phyloP scores from a whole-genome alignment of 2,888 invertebrate species.

The Aphidius colemani region DNA sequence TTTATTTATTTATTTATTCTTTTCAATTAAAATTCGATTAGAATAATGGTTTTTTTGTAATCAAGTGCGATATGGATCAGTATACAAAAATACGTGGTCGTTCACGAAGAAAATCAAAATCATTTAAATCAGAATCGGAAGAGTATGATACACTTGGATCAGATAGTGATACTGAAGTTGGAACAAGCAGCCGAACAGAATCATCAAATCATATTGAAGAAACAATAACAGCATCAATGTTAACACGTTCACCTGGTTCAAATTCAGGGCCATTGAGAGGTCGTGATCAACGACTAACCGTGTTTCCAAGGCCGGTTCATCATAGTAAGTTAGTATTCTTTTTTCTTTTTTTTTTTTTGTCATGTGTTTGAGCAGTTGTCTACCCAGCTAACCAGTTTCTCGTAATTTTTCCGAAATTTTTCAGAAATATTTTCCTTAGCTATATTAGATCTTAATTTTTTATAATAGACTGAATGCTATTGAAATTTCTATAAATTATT shows the following conservation, averaged over 20 bases:
- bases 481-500: no score
- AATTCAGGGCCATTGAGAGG: slow-evolving; percentile 57
- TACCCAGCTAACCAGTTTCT: no score
- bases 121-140: slow-evolving; percentile 65
- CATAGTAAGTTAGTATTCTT: slow-evolving; percentile 68
- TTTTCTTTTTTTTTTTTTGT: slow-evolving; percentile 35
- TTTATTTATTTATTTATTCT: background rate
- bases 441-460: no score
- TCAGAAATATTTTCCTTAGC: no score
- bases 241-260: slow-evolving; percentile 53
- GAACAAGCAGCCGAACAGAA: slow-evolving; percentile 62
- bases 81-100: slow-evolving; percentile 57
- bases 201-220: slow-evolving; percentile 62
- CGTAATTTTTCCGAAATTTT: no score
- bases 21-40: background rate
- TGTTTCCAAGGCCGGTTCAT: slow-evolving; percentile 63
- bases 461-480: no score
- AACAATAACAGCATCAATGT: slow-evolving; percentile 54
- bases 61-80: slow-evolving; percentile 55
- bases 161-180: slow-evolving; percentile 63
- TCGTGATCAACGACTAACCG: slow-evolving; percentile 62
- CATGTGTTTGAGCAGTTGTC: no score
- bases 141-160: slow-evolving; percentile 66
- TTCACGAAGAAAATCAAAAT: slow-evolving; percentile 62
- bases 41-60: slow-evolving; percentile 7